Evolutionary conservation across 1,140 invertebrate genomes (phyloP).

Genomic region (Heterodera carotae): DNA sequence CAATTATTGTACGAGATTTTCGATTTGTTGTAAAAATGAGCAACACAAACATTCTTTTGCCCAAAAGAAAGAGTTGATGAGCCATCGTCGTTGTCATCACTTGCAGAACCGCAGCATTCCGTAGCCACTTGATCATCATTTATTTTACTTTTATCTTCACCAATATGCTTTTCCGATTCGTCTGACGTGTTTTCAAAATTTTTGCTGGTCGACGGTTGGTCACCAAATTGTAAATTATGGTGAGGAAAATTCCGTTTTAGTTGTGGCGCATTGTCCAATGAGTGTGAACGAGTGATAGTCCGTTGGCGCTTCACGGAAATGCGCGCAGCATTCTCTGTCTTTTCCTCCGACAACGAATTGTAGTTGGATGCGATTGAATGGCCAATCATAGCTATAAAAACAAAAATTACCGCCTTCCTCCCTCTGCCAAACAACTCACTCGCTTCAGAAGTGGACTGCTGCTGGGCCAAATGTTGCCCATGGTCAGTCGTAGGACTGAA

Average conservation of each 20-base stretch:
- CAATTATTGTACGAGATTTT: neutral
- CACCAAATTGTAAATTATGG: neutral
- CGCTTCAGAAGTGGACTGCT: neutral
- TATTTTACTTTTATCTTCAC: neutral
- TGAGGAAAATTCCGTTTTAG: neutral
- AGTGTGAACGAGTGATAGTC: neutral
- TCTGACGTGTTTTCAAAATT: neutral
- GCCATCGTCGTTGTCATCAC: neutral
- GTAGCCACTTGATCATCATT: neutral
- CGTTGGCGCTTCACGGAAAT: neutral
- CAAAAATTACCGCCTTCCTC: too few species aligned
- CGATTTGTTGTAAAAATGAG: neutral
- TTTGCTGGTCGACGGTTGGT: conserved; percentile 2
- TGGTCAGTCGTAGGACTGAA: too few species aligned
- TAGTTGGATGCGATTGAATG: too few species aligned
- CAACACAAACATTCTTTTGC: neutral
- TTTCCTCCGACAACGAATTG: too few species aligned
- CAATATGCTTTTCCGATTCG: neutral
- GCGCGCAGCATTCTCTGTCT: neutral
- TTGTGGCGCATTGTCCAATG: neutral
- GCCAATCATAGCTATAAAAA: too few species aligned
- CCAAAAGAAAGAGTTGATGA: conserved; percentile 3
- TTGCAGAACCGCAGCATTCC: neutral
- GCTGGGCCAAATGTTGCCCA: neutral
- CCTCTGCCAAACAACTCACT: neutral